Base-by-base conservation (phyloP, 2,797 vertebrate genomes). In the Onychomys leucogaster region DNA sequence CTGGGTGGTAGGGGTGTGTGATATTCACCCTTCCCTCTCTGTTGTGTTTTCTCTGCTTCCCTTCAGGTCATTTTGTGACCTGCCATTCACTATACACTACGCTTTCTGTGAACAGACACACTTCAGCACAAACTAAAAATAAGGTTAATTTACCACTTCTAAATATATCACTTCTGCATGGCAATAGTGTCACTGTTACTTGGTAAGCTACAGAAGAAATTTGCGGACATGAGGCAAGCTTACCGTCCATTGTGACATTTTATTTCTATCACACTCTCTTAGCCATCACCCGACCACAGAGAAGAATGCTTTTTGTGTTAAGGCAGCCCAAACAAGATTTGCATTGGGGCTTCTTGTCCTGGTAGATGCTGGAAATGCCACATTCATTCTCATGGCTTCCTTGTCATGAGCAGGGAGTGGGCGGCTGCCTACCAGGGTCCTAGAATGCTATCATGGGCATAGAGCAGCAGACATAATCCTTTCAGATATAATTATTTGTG, bases 141-240 rank as follows among this genome's bases (percentile, higher is more conserved):
- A 5, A 86, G 67, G 84, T 82, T 73, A 94, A 88, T 88, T 84
- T 92, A 27, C 89, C 63, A 69, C 57, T 94, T 95, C 4, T 10
- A 90, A 92, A 83, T 73, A 86, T 89, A 57, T 81, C 10, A 49
- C 80, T 96, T 90, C 77, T 92, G 29, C 69, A 81, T n/a, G 80
- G 76, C 59, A 89, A 89, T 34, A 73, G 16, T 82, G 43, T 37
- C 23, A 23, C 41, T 32, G 4, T 85, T 90, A 52, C n/a, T 87
- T 82, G 59, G 5, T 65, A 84, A 96, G 49, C 25, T 94, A 78
- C 21, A 83, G 63, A 2, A 94, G 71, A 94, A 92, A 97, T 87
- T 86, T 90, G 34, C 43, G 21, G 34, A 76, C 0, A 34, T 69
- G 67, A 92, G 55, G 43, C 55, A 77, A 96, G 21, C 23, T n/a